A percentile compares a stretch with the other conserved stretches of the same genome.
Conservation (phyloP, 1,140 invertebrate species). For the Sipha flava region DNA sequence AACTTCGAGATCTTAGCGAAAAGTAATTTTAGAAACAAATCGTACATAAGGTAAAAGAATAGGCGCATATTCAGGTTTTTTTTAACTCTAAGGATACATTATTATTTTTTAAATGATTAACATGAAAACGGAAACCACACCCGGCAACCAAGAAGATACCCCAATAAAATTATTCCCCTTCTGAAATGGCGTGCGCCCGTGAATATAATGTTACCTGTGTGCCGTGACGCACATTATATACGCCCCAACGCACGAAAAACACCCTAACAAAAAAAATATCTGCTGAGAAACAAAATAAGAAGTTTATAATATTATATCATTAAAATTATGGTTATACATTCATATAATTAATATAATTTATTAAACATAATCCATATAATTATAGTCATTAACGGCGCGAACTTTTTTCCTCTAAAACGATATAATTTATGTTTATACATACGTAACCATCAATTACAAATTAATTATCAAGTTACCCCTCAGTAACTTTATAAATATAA, state of each 20-base stretch:
- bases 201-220: neutral
- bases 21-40: too few relatives aligned
- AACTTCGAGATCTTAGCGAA: too few relatives aligned
- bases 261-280: neutral
- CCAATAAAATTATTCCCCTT: neutral
- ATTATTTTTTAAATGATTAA: neutral
- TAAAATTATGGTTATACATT: neutral
- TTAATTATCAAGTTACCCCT: too few relatives aligned
- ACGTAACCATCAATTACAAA: too few relatives aligned
- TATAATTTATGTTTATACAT: too few relatives aligned
- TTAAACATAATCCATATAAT: too few relatives aligned
- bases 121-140: slow-evolving; percentile 13
- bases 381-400: too few relatives aligned
- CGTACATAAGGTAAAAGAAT: too few relatives aligned
- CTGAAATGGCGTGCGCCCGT: neutral
- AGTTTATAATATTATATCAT: neutral
- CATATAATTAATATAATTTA: too few relatives aligned
- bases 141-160: neutral
- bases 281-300: neutral
- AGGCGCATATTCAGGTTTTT: neutral
- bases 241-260: neutral
- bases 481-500: too few relatives aligned
- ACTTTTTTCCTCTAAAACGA: too few relatives aligned
- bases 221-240: neutral
- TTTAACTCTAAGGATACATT: neutral